Evolutionary conservation across 2,888 invertebrate genomes (phyloP), one percentile per base, ranked within the genome.

Genomic region (Microplitis deprimator): DNA sequence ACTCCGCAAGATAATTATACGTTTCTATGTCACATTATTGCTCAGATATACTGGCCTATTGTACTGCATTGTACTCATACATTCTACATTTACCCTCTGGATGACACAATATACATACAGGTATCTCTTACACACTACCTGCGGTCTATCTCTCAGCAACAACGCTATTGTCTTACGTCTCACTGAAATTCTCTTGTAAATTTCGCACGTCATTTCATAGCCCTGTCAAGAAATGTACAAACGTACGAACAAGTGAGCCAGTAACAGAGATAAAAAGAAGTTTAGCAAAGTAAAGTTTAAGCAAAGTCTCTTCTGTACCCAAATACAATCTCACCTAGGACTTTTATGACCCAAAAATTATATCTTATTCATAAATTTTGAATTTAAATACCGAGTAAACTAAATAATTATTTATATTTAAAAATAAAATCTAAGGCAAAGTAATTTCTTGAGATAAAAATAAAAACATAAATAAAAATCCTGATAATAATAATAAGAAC

Each of bases 1-100:
- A 4, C 50, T 13, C 13, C 13, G n/a, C 13, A 80, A 81, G 81
- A 82, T 83, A 83, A 83, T 83, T 83, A 83, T 81, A 82, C 82
- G 82, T 81, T 81, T 83, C 82, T 82, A 78, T 79, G 81, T 81
- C 81, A 80, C 81, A 83, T 83, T 83, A 81, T 83, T 81, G 81
- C 81, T 79, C 71, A 71, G 79, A 79, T 77, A 77, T 50, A 50
- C 50, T 17, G 78, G 76, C 77, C 82, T 75, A 83, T 83, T 83
- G 83, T 83, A 80, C 73, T 75, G 76, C 78, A 68, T 74, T 68
- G 75, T 76, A 68, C 74, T 73, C 68, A 79, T 79, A 80, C 81
- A 80, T 79, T 81, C 13, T 50, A 77, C 73, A 78, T 62, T 65
- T 77, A 68, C 73, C 77, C 76, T 75, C 71, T 73, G 75, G 67